A percentile compares a stretch with the other conserved stretches of the same genome.
Conservation (phyloP, 1,140 invertebrate genomes). For the Orius laevigatus region DNA sequence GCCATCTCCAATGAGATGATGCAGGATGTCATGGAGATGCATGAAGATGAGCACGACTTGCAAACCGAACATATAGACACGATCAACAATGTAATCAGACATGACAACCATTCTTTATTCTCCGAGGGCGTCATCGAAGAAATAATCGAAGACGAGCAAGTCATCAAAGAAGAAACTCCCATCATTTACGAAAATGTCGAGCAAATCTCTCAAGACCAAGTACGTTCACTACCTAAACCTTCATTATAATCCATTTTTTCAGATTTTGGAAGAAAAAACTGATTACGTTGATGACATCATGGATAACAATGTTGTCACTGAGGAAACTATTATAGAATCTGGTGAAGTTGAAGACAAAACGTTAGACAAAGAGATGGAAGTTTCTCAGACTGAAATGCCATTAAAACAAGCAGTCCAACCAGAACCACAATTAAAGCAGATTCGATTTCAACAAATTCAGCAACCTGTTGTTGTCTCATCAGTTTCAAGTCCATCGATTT, state of each 20-base stretch:
- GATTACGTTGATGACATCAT: conserved; percentile 14
- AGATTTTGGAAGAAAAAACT: conserved; percentile 6
- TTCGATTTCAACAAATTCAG: not conserved
- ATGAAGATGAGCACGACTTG: not conserved
- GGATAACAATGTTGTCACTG: conserved; percentile 10
- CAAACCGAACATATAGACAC: not conserved
- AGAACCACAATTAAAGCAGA: too few species aligned
- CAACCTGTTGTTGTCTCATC: not conserved
- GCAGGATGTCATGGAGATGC: conserved; percentile 3
- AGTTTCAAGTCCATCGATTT: not conserved
- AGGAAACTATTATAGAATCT: conserved; percentile 15
- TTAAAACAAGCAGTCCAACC: too few species aligned
- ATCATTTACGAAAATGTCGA: not conserved
- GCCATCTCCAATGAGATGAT: conserved; percentile 3
- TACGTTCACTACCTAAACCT: not conserved
- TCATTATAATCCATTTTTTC: not conserved
- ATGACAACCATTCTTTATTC: conserved; percentile 3
- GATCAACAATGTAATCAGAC: not conserved
- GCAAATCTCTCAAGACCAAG: conserved; percentile 4
- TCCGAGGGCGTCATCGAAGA: conserved; percentile 7
- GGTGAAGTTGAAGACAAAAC: conserved; percentile 8
- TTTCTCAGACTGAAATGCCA: not conserved
- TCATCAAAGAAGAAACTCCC: conserved; percentile 3
- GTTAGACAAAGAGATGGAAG: not conserved
- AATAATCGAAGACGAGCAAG: conserved; percentile 5